Base-by-base conservation (phyloP, 2,888 invertebrate genomes). In the Troglohyphantes excavatus region DNA sequence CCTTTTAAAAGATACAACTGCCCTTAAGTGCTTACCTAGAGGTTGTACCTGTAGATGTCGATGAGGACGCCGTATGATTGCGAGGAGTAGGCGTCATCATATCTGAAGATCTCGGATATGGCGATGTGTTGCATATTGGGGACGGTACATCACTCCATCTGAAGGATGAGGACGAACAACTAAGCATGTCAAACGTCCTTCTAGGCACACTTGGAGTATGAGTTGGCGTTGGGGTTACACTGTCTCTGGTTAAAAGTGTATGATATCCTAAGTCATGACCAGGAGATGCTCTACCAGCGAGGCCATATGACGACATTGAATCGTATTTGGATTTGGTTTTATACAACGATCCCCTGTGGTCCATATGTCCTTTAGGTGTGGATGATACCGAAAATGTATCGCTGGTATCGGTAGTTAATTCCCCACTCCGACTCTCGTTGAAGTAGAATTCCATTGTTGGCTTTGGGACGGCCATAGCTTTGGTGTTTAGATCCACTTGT, bases 201-300 rank as follows among this genome's bases (percentile, higher is more conserved):
- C 86, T 78, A 79, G 86, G 43, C 19, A 33, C 88, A 21, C 73
- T 59, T 68, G 88, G 88, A 27, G 88, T 88, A 19, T 81, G 82
- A 33, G 81, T 88, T 21, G 88, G 88, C 1, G 88, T 88, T 9
- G 88, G 82, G 1, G 75, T 82, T 2, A 88, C 68, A 70, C 86
- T 86, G 63, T 86, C 86, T 63, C 90, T 79, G 6, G 90, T 86
- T 27, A 90, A 73, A 17, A 90, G 75, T 13, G 90, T 90, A 29
- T 90, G 90, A 29, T 90, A 90, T 13, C 90, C 90, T 27, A 90
- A 46, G 27, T 90, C 90, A 70, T 90, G 85, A 23, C 90, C 85
- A 33, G 90, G 90, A 23, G 90, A 90, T n/a, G 86, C 81, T 67
- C 86, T 67, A 21, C 90, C 90, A 65, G 87, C 85, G 21, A 63